A percentile compares a stretch with the other conserved stretches of the same genome.
These are phyloP conservation scores for Thera britannica DNA, from an alignment of 2,888 invertebrate species.

Conservation along the genomic window DNA sequence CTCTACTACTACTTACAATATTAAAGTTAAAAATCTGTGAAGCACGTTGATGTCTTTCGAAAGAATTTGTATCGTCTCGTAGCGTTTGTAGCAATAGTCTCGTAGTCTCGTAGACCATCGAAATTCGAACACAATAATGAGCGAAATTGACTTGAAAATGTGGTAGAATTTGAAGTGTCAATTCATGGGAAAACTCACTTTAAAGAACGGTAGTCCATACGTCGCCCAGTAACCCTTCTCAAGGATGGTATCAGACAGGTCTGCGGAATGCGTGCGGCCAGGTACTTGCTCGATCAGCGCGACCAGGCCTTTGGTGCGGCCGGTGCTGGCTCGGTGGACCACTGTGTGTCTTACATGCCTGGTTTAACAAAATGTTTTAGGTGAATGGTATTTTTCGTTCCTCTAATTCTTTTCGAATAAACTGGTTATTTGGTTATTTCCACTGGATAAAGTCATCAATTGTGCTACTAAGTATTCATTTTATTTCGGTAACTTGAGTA, in stretches of 20 bases:
- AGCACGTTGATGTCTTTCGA: conserved; percentile 23
- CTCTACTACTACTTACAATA: no score
- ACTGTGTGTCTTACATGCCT: conserved; percentile 72
- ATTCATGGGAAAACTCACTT: conserved; percentile 56
- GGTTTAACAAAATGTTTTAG: conserved; percentile 19
- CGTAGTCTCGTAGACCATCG: conserved; percentile 7
- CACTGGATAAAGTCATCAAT: no score
- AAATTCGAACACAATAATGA: not conserved
- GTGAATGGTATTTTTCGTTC: not conserved
- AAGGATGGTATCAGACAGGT: conserved; percentile 87
- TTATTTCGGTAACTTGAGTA: no score
- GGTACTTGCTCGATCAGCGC: conserved; percentile 93
- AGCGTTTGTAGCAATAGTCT: conserved; percentile 6
- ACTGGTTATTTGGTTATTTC: no score
- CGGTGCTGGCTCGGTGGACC: conserved; percentile 65
- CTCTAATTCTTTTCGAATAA: no score
- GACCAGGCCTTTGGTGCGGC: conserved; percentile 73
- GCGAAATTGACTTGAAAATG: not conserved
- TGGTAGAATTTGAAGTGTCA: not conserved
- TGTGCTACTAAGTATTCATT: no score
- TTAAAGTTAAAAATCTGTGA: no score
- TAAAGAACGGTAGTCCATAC: conserved; percentile 85
- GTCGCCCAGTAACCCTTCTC: conserved; percentile 89
- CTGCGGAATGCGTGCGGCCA: conserved; percentile 86
- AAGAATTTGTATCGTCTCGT: conserved; percentile 1